Base-by-base conservation (phyloP, 2,113 vertebrate genomes). In the Loxodonta africana region DNA sequence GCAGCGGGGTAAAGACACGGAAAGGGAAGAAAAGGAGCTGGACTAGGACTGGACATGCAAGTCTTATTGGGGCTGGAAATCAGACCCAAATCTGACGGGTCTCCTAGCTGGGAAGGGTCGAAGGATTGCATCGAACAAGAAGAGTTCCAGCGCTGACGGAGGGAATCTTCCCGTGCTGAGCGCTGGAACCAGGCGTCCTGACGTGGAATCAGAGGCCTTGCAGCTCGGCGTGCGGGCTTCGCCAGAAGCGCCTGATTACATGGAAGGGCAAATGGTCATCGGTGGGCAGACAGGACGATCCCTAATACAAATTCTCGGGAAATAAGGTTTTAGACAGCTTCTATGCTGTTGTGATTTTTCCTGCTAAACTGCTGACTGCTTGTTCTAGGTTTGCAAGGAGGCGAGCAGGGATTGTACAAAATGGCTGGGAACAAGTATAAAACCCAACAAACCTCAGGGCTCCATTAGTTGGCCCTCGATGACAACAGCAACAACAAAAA, bases 311-410 rank as follows among this genome's bases (percentile, higher is more conserved):
- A 21, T 83, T 96, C 76, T 30, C n/a, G 78, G 44, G 46, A 91
- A 91, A 87, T 23, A 46, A 30, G 28, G 87, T 84, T 96, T 96
- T 90, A 95, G 74, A 41, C 28, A 26, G 25, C 37, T 96, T 83
- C 83, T 92, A 25, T 11, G 23, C 26, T 63, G 57, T 5, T 2
- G 21, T 65, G 18, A 74, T 6, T 92, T 90, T 95, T 77, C 74
- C 53, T 90, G 44, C 6, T 74, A 41, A 94, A 18, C 14, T 41
- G 62, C n/a, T 1, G 1, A 76, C 15, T 0, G 1, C 74, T 91
- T 73, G 2, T 33, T 92, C 62, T 78, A 62, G 67, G 62, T 77
- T 86, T 92, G 63, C 65, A 95, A 69, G 67, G 48, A 44, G 37
- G 5, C 6, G 8, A n/a, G 28, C 30, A 60, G 30, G 2, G 2